Evolutionary conservation across 2,113 vertebrate species (phyloP).

Genomic region (Todiramphus chloris): DNA sequence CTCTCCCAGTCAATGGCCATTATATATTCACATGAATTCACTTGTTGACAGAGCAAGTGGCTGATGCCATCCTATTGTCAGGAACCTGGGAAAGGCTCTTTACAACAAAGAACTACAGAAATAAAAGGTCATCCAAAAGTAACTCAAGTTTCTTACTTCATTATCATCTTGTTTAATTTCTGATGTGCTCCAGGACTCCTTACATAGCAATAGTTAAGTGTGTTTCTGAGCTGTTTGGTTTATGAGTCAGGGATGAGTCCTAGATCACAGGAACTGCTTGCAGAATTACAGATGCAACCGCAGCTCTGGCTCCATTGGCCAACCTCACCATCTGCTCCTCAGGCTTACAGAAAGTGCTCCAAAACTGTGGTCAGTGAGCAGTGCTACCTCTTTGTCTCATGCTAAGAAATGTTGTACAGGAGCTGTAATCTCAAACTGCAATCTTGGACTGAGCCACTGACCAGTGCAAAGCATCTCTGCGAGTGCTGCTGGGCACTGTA

Average conservation of each 20-base stretch:
- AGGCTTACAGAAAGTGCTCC: not conserved
- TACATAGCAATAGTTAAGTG: not conserved
- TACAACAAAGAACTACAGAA: not conserved
- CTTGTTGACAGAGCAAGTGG: rapidly evolving
- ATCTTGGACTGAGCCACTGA: not conserved
- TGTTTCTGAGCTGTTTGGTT: not conserved
- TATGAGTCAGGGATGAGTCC: not conserved
- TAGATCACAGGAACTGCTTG: not conserved
- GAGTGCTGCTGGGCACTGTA: not conserved
- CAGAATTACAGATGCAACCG: not conserved
- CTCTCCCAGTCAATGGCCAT: not conserved
- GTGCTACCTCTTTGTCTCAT: not conserved
- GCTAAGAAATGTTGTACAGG: not conserved
- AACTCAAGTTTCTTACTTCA: not conserved
- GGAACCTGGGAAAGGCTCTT: not conserved
- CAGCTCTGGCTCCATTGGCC: not conserved
- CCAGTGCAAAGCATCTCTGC: rapidly evolving
- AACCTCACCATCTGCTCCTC: not conserved
- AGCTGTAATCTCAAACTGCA: not conserved
- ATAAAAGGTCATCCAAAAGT: not conserved
- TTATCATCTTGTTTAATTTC: not conserved
- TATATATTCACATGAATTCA: not conserved
- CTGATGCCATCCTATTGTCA: not conserved
- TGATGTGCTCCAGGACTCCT: not conserved
- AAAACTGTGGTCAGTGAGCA: not conserved